A percentile compares a stretch with the other conserved stretches of the same genome.
phyloP scores from a whole-genome alignment of 2,888 invertebrate genomes.

The Cartodere bifasciata region DNA sequence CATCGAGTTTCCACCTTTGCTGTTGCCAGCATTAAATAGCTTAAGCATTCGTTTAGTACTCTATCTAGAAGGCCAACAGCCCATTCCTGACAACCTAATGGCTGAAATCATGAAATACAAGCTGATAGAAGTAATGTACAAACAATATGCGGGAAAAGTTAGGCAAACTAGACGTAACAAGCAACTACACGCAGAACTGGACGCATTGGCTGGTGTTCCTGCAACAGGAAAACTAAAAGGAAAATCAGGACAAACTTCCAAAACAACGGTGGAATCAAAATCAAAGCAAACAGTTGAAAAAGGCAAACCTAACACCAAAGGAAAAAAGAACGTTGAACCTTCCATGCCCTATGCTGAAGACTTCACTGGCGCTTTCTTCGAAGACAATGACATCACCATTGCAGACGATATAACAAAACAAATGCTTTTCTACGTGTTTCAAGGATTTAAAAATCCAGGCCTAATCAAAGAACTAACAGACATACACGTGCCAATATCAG shows the following conservation, averaged over 20 bases:
- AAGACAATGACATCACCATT: conserved; percentile 18
- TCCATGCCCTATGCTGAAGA: conserved; percentile 11
- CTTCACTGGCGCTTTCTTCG: conserved; percentile 16
- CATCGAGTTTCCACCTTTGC: conserved; percentile 6
- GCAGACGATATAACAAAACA: conserved; percentile 21
- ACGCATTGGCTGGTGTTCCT: conserved; percentile 14
- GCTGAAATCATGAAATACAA: conserved; percentile 21
- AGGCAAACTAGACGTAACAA: conserved; percentile 16
- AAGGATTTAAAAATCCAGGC: conserved; percentile 17
- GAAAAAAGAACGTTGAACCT: conserved; percentile 2
- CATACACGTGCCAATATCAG: conserved; percentile 16
- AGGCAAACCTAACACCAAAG: neutral
- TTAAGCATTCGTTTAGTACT: neutral
- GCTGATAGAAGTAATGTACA: conserved; percentile 22
- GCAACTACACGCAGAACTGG: conserved; percentile 16
- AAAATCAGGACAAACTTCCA: conserved; percentile 9
- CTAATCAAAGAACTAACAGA: conserved; percentile 16
- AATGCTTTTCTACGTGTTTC: conserved; percentile 20
- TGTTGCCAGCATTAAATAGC: conserved; percentile 4
- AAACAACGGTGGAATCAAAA: too few relatives aligned
- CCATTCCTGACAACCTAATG: conserved; percentile 10
- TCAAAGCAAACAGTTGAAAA: too few relatives aligned
- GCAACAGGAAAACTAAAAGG: conserved; percentile 14
- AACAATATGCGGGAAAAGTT: conserved; percentile 16
- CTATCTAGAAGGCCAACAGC: neutral